Percentiles rank a stretch among this genome's conserved stretches.
These are phyloP conservation scores for Peromyscus melanophrys DNA, from an alignment of 2,797 vertebrate species.

Conservation along the genomic window DNA sequence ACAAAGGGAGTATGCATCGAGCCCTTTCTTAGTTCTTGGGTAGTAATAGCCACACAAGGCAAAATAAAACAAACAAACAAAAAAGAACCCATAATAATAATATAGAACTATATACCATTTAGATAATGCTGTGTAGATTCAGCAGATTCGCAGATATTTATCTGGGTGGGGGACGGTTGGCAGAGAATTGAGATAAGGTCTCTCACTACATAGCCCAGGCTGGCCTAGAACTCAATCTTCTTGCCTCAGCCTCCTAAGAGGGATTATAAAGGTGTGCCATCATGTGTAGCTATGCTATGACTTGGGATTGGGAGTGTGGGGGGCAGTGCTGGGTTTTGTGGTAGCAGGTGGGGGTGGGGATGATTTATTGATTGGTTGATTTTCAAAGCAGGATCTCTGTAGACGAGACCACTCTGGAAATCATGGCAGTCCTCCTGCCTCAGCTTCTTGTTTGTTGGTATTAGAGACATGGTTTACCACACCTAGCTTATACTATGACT, in stretches of 20 bases:
- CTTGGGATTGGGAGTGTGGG: background rate
- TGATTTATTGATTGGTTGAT: background rate
- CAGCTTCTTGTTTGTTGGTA: background rate
- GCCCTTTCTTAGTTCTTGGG: slow-evolving; percentile 3
- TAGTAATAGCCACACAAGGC: background rate
- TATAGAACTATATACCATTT: background rate
- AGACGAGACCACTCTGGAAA: background rate
- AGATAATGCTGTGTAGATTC: background rate
- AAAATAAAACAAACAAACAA: background rate
- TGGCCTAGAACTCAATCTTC: background rate
- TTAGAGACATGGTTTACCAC: background rate
- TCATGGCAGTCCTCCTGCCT: background rate
- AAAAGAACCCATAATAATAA: background rate
- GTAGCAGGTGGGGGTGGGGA: background rate
- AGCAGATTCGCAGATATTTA: slow-evolving; percentile 45
- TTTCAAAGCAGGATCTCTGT: background rate
- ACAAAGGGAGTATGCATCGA: background rate
- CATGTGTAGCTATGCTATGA: background rate
- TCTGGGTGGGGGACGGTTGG: background rate
- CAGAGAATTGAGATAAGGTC: background rate
- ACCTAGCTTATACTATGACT: background rate
- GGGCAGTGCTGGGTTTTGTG: background rate
- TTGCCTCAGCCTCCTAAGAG: background rate
- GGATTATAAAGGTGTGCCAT: background rate
- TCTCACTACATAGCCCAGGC: background rate